Conservation (phyloP, 1,140 invertebrate genomes). For the Philotrypesis tridentata region DNA sequence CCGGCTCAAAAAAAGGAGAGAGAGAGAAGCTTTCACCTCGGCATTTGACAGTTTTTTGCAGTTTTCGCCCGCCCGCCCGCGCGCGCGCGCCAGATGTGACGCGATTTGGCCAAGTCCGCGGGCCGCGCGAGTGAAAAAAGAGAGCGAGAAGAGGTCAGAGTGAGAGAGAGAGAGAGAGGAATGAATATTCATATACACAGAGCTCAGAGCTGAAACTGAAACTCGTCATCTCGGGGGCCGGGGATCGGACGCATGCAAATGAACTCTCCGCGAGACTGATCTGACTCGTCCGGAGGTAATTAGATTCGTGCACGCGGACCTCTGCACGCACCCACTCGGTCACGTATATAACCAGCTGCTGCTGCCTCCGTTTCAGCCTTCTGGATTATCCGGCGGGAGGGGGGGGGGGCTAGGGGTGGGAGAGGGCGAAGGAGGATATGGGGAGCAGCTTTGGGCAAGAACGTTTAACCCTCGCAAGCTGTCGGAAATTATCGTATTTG, state of each 20-base stretch:
- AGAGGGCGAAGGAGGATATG: neutral
- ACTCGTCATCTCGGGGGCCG: conserved; percentile 51
- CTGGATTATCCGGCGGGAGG: neutral
- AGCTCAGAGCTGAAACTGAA: conserved; percentile 46
- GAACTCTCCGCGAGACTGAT: conserved; percentile 47
- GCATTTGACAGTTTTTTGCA: neutral
- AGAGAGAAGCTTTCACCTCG: too few species aligned
- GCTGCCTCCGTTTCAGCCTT: neutral
- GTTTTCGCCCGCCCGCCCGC: too few species aligned
- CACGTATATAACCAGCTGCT: neutral
- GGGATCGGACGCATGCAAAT: conserved; percentile 54
- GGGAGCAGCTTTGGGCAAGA: neutral
- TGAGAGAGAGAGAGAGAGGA: too few species aligned
- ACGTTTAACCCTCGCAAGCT: conserved; percentile 16
- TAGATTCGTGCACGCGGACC: conserved; percentile 49
- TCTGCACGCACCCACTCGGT: neutral
- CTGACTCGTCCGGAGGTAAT: conserved; percentile 51
- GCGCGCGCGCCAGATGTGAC: conserved; percentile 18
- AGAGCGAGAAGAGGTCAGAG: neutral
- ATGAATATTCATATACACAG: conserved; percentile 55
- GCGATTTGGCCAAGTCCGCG: neutral
- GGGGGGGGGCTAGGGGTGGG: too few species aligned
- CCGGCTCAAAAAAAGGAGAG: neutral
- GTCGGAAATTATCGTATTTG: neutral
- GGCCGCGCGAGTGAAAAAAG: neutral